Percentiles rank a stretch among this genome's conserved stretches.
Conservation (phyloP, 2,888 invertebrate genomes). For the Chrysotoxum bicinctum region DNA sequence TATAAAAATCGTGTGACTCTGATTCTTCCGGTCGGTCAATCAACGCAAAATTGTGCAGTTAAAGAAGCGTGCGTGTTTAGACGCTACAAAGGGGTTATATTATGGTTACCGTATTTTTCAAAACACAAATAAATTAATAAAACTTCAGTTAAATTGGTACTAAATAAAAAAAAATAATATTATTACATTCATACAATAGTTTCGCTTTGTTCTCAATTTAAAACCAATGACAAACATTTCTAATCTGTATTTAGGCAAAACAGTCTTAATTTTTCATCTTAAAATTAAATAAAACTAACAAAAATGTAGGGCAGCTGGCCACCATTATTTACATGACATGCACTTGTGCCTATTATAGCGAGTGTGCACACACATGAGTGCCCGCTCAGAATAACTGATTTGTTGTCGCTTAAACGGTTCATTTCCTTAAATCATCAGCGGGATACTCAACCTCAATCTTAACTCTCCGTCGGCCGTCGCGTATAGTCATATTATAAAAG, state of each 20-base stretch:
- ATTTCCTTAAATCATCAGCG: conserved; percentile 52
- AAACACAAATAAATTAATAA: not conserved
- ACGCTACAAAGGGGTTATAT: not conserved
- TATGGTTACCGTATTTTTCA: conserved; percentile 3
- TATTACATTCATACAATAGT: too few species aligned
- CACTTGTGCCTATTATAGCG: not conserved
- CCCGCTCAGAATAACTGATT: conserved; percentile 61
- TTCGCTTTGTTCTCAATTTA: too few species aligned
- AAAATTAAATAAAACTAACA: not conserved
- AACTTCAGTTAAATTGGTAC: too few species aligned
- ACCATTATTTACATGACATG: conserved; percentile 1
- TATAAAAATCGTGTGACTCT: conserved; percentile 45
- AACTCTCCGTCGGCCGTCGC: not conserved
- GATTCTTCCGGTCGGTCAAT: conserved; percentile 30
- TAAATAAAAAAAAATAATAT: too few species aligned
- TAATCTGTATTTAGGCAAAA: too few species aligned
- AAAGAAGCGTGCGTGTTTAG: conserved; percentile 33
- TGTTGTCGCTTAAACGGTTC: conserved; percentile 70
- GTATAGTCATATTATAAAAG: not conserved
- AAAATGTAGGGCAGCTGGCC: not conserved
- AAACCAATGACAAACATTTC: too few species aligned
- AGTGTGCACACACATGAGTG: conserved; percentile 42
- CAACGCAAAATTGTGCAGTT: conserved; percentile 14
- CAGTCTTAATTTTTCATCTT: not conserved
- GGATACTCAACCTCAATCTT: not conserved